These are phyloP conservation scores for Symphodus melops DNA, from an alignment of 2,113 vertebrate species.

Conservation along the genomic window DNA sequence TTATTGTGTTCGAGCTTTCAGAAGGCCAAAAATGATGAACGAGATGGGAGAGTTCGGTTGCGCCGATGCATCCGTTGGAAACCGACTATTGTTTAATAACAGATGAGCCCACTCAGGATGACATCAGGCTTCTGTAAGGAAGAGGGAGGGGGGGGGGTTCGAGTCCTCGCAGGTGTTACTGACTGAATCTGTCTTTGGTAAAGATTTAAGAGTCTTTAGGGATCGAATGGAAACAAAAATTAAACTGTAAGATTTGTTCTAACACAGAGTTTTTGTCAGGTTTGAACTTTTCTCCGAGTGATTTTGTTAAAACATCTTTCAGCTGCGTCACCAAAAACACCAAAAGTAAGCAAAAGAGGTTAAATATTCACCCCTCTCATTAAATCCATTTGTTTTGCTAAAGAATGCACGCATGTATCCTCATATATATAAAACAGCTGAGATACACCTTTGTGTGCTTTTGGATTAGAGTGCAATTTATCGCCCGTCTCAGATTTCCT, in stretches of 20 bases:
- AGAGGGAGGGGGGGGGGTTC: neutral
- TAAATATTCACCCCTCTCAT: too few species aligned
- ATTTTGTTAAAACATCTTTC: too few species aligned
- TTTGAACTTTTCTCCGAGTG: too few species aligned
- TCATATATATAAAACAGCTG: neutral
- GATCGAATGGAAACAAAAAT: neutral
- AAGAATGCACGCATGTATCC: neutral
- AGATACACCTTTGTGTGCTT: constrained; percentile 19
- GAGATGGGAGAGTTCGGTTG: constrained; percentile 41
- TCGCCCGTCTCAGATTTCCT: constrained; percentile 36
- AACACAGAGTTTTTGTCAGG: too few species aligned
- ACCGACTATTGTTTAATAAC: constrained; percentile 60
- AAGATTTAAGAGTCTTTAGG: neutral
- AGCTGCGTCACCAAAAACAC: too few species aligned
- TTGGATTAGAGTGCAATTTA: constrained; percentile 14
- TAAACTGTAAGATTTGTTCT: too few species aligned
- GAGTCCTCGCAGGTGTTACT: constrained; percentile 18
- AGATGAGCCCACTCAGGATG: neutral
- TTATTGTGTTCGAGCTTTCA: constrained; percentile 69
- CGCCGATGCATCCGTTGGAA: constrained; percentile 57
- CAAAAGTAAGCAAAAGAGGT: too few species aligned
- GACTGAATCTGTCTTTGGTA: too few species aligned
- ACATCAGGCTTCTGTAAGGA: constrained; percentile 6
- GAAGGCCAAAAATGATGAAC: constrained; percentile 45
- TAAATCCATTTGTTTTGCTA: neutral